Percentiles rank a stretch among this genome's conserved stretches.
Conservation (phyloP, 2,113 vertebrate species). For the Pholis gunnellus region DNA sequence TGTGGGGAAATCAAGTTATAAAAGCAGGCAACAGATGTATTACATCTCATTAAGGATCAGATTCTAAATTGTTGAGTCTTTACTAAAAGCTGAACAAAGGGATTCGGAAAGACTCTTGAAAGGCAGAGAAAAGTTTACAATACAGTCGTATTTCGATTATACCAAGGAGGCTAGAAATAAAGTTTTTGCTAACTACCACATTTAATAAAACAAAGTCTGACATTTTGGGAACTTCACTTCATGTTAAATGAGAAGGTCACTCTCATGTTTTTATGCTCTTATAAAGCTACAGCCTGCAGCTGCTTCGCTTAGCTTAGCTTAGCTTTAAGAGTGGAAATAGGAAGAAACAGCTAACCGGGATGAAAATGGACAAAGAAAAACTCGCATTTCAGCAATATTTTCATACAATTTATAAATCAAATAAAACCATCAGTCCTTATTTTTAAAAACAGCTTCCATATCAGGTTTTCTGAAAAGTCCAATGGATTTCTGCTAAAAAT, state of each 20-base stretch:
- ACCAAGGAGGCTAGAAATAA: background rate
- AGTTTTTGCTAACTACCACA: background rate
- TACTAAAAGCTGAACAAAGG: conserved; percentile 33
- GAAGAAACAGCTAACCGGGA: no score
- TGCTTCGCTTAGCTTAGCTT: background rate
- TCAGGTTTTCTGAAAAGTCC: background rate
- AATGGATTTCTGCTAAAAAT: background rate
- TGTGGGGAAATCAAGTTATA: conserved; percentile 46
- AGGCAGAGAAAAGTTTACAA: conserved; percentile 25
- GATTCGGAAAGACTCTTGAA: conserved; percentile 34
- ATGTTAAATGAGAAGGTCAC: background rate
- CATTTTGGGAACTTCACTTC: background rate
- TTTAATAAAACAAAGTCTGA: background rate
- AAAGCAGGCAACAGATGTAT: conserved; percentile 34
- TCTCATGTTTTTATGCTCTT: background rate
- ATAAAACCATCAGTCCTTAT: background rate
- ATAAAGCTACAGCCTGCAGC: background rate
- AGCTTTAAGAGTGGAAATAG: no score
- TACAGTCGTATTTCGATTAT: background rate
- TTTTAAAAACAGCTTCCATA: background rate
- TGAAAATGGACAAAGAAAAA: background rate
- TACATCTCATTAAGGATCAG: conserved; percentile 14
- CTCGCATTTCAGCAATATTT: background rate
- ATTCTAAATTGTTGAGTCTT: conserved; percentile 24
- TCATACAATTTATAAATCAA: background rate